Evolutionary conservation across 2,113 vertebrate genomes (phyloP).

Genomic region (Tursiops truncatus): DNA sequence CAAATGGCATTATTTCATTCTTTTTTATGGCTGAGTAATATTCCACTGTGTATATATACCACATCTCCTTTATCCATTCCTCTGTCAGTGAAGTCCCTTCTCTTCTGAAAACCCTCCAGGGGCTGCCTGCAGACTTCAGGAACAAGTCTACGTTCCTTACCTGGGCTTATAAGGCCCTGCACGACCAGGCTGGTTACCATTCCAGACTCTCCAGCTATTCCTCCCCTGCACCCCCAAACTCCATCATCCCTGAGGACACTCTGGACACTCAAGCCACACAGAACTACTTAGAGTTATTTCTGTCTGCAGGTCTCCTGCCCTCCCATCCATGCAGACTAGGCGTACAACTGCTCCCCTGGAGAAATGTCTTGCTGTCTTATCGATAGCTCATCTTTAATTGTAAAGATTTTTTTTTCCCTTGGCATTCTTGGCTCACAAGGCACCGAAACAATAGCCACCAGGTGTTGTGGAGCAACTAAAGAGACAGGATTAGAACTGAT

Average conservation of each 20-base stretch:
- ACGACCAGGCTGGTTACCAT: no score
- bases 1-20: background rate
- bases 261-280: background rate
- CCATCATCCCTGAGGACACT: background rate
- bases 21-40: background rate
- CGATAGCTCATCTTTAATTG: background rate
- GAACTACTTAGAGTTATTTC: background rate
- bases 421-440: background rate
- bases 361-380: background rate
- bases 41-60: background rate
- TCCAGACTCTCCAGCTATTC: background rate
- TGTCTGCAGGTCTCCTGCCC: background rate
- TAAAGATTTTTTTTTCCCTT: background rate
- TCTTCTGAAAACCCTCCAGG: background rate
- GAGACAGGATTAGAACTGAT: background rate
- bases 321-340: background rate
- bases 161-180: background rate
- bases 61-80: background rate
- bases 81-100: background rate
- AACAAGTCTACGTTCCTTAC: background rate
- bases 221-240: background rate
- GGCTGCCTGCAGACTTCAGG: background rate
- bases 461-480: background rate
- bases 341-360: background rate
- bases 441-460: background rate